Evolutionary conservation across 2,797 vertebrate species (phyloP), one percentile per base, ranked within the genome.

Genomic region (Taenioides sp.): DNA sequence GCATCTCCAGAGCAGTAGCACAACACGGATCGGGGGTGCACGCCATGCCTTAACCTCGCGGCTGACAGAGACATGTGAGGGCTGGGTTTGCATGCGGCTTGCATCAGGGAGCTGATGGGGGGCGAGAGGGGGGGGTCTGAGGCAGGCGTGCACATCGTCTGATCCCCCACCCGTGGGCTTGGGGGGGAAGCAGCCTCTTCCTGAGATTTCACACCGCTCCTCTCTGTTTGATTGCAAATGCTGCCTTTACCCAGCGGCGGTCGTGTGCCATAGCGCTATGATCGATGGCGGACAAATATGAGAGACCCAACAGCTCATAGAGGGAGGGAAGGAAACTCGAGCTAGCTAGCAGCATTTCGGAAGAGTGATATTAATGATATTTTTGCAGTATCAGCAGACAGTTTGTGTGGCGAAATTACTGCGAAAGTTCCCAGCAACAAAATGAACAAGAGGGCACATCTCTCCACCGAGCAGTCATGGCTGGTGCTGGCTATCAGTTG

Each of bases 81-180:
- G 88, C 83, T 86, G 86, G 90, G 92, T 93, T 94, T 94, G 93
- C 94, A 93, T 90, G 90, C 89, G 76, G 92, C 92, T 94, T 94
- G 93, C 93, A 89, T 94, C 94, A 94, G 92, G 87, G 86, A 84
- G 91, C 91, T 90, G 89, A 89, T 93, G 93, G 92, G 92, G 92
- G 88, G 91, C 88, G 88, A 86, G 80, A 87, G 89, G 89, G 80
- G 89, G 90, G 90, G 89, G 91, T 92, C 91, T 92, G 89, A 91
- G 90, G 91, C 92, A 92, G 92, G 90, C 91, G 92, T 92, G 89
- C 89, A 91, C 91, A 91, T 90, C 86, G 88, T 94, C 92, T 94
- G 93, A 94, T 94, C 93, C 92, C 87, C 86, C 90, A 92, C 93
- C 92, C 90, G 92, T 87, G 82, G 93, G 91, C 88, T 90, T 87